phyloP scores from a whole-genome alignment of 2,888 invertebrate genomes.

The Phania funesta region DNA sequence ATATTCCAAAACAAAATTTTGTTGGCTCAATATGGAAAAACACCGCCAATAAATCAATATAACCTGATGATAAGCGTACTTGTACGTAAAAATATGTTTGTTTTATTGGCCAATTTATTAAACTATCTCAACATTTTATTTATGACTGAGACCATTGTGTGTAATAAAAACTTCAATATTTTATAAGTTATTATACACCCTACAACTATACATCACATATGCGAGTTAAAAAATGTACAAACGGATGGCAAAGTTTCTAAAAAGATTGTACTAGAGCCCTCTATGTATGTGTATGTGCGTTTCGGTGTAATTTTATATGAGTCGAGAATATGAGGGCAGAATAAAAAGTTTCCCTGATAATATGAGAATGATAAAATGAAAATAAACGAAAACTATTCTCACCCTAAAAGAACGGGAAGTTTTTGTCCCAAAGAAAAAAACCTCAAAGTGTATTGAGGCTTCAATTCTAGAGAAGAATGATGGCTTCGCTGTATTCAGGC shows the following conservation, averaged over 20 bases:
- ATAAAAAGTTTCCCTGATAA: too few species aligned
- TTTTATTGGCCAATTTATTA: slow-evolving; percentile 71
- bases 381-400: too few species aligned
- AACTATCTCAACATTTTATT: slow-evolving; percentile 76
- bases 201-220: not conserved
- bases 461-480: too few species aligned
- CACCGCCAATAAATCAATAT: not conserved
- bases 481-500: too few species aligned
- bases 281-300: too few species aligned
- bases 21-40: not conserved
- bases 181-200: slow-evolving; percentile 74
- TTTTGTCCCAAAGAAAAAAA: too few species aligned
- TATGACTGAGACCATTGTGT: slow-evolving; percentile 75
- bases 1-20: not conserved
- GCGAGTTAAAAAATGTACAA: not conserved
- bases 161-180: slow-evolving; percentile 78
- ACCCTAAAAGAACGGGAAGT: too few species aligned
- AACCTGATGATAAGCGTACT: slow-evolving; percentile 70
- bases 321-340: too few species aligned
- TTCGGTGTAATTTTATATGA: too few species aligned
- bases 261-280: too few species aligned
- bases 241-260: not conserved
- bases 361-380: too few species aligned
- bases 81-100: slow-evolving; percentile 50
- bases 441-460: too few species aligned